Evolutionary conservation across 2,888 invertebrate genomes (phyloP).

Genomic region (Thereva nobilitata): DNA sequence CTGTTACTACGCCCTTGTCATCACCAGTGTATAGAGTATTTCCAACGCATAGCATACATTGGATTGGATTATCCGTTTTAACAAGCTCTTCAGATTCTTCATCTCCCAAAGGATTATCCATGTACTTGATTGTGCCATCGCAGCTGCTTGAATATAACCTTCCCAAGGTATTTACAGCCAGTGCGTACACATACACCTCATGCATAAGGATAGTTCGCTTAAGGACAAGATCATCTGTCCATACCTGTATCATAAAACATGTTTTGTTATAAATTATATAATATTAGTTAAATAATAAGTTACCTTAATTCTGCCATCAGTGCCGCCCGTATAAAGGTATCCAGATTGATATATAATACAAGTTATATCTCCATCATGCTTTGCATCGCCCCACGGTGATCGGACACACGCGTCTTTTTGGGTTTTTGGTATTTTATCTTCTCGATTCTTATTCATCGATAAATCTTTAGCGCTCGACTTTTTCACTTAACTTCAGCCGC

Average conservation of each 20-base stretch:
- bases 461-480: not conserved
- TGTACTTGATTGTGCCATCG: constrained; percentile 55
- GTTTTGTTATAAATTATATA: not conserved
- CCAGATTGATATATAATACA: constrained; percentile 50
- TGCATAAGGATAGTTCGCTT: constrained; percentile 51
- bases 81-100: constrained; percentile 50
- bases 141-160: constrained; percentile 56
- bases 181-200: constrained; percentile 55
- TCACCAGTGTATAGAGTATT: constrained; percentile 54
- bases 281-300: constrained; percentile 34
- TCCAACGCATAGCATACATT: constrained; percentile 53
- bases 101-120: constrained; percentile 51
- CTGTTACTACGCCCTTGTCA: constrained; percentile 57
- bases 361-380: constrained; percentile 56
- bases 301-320: constrained; percentile 58
- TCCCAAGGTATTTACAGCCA: constrained; percentile 53
- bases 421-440: too few species aligned
- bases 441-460: too few species aligned
- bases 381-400: constrained; percentile 34
- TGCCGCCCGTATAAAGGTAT: constrained; percentile 55
- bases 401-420: too few species aligned
- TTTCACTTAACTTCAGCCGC: constrained; percentile 11
- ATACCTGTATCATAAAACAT: constrained; percentile 49
- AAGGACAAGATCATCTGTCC: constrained; percentile 54
- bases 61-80: constrained; percentile 53